Evolutionary conservation across 1,140 invertebrate species (phyloP), one percentile per base, ranked within the genome.

Genomic region (Vanessa tameamea): DNA sequence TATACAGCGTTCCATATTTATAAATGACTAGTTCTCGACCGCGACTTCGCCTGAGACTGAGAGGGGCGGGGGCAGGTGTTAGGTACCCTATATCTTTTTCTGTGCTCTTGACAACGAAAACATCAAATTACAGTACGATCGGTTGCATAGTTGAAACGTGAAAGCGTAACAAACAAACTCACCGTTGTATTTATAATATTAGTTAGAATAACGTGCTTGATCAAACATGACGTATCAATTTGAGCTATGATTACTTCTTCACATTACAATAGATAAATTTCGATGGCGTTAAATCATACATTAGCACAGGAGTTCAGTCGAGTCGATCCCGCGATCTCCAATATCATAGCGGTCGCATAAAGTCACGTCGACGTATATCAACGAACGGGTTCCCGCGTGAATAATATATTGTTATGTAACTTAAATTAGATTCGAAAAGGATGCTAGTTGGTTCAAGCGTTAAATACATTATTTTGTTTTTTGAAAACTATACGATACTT

Each of bases 381-480:
- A 63, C 65, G 66, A 68, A 63, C 57, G 72, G 72, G 55, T 73
- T 69, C 72, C 72, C 66, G 65, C 72, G 65, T 69, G 72, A 47
- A 69, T 64, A 73, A 73, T 73, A 68, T 51, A 69, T 73, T 64
- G 15, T 73, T 73, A 73, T 55, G 72, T 73, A 64, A 73, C 37
- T n/a, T 43, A 48, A 67, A 67, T 47, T 31, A 47, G 47, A 71
- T 64, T 53, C 69, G 47, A 71, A 64, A 50, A 64, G 47, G 26
- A 64, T 64, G 61, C 53, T 13, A 53, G 47, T n/a, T 6, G 8
- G 31, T 48, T 53, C 31, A 61, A 7, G 68, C 31, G 53, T 57
- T 55, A 12, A 16, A 16, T 37, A 37, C 15, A 37, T 61, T 37
- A 31, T 31, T 0, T 31, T n/a, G 14, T 26, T 26, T 13, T 59